Percentiles rank a stretch among this genome's conserved stretches.
Evolutionary conservation across 2,797 vertebrate genomes (phyloP).

Genomic region (Chaenodraco wilsoni): DNA sequence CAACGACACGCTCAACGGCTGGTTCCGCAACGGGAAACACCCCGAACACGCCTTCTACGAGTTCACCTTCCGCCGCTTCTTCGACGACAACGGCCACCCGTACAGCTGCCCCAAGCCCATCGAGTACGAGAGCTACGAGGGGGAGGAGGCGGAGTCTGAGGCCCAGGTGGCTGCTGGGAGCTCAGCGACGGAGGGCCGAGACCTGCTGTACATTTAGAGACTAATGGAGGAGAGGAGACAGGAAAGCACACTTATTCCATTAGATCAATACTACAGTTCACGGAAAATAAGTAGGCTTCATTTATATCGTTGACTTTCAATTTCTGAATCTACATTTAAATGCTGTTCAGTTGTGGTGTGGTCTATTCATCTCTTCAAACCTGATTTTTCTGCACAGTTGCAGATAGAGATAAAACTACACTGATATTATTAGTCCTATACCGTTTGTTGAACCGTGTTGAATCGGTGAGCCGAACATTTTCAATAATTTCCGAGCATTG

Average conservation of each 20-base stretch:
- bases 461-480: no score
- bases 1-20: constrained; percentile 93
- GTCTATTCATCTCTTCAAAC: no score
- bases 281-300: no score
- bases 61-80: constrained; percentile 98
- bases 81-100: constrained; percentile 97
- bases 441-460: no score
- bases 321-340: no score
- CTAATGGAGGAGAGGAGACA: background rate
- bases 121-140: constrained; percentile 87
- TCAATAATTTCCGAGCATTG: no score
- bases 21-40: constrained; percentile 97
- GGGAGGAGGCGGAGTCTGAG: constrained; percentile 78
- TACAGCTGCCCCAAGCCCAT: constrained; percentile 98
- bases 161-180: constrained; percentile 58
- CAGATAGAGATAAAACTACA: no score
- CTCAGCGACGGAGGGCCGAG: constrained; percentile 77
- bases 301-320: no score
- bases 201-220: constrained; percentile 92
- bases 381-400: no score
- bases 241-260: background rate
- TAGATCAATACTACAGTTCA: no score
- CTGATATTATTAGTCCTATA: no score
- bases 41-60: constrained; percentile 98
- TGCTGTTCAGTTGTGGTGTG: no score